Conservation (phyloP, 2,113 vertebrate genomes). For the Phaethornis superciliosus region DNA sequence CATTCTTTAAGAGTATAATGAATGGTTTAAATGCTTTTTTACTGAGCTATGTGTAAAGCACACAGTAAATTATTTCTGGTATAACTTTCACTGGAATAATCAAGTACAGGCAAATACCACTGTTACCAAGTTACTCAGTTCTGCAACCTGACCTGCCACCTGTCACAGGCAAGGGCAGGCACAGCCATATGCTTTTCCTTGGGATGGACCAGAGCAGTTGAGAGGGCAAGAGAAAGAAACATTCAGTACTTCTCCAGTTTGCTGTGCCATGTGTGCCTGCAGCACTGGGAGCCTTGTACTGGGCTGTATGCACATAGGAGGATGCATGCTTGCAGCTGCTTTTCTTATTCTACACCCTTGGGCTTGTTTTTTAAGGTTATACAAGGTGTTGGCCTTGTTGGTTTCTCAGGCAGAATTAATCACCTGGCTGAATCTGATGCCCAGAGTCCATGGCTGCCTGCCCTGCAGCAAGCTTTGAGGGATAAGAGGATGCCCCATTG, state of each 20-base stretch:
- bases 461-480: neutral
- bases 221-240: neutral
- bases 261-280: neutral
- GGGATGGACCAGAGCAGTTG: neutral
- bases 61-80: neutral
- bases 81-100: neutral
- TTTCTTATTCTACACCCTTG: neutral
- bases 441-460: neutral
- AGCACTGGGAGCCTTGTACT: neutral
- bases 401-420: neutral
- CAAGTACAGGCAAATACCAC: neutral
- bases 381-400: neutral
- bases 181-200: neutral
- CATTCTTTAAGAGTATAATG: neutral
- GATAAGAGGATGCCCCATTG: neutral
- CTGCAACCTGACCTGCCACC: neutral
- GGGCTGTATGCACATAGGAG: neutral
- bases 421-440: neutral
- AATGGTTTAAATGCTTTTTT: neutral
- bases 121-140: neutral
- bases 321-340: neutral
- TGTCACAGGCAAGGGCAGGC: neutral
- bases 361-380: neutral
- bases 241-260: neutral
- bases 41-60: neutral